These are phyloP conservation scores for Nothoprocta perdicaria DNA, from an alignment of 2,113 vertebrate genomes.

Conservation along the genomic window DNA sequence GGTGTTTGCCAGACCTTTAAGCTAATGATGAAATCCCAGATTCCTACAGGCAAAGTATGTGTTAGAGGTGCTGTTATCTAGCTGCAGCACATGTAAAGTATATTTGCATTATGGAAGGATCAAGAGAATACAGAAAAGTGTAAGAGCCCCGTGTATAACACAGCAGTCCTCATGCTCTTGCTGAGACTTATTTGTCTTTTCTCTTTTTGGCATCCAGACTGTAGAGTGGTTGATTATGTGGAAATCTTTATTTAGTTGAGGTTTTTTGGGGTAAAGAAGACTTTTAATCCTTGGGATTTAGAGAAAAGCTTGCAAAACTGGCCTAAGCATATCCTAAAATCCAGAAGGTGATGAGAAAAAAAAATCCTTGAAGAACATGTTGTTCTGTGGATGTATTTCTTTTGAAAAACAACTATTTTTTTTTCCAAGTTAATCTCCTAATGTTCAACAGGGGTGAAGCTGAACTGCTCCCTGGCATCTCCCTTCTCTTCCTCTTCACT, in stretches of 20 bases:
- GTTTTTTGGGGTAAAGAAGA: slow-evolving; percentile 12
- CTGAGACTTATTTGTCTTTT: slow-evolving; percentile 4
- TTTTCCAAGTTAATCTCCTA: background rate
- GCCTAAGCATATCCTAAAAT: background rate
- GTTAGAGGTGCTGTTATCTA: slow-evolving; percentile 55
- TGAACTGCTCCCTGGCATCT: background rate
- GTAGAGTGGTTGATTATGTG: slow-evolving; percentile 20
- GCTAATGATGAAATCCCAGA: slow-evolving; percentile 37
- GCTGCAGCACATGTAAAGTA: slow-evolving; percentile 40
- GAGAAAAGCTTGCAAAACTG: slow-evolving; percentile 33
- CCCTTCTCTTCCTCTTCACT: background rate
- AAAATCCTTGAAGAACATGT: background rate
- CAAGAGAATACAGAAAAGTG: background rate
- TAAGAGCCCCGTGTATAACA: background rate
- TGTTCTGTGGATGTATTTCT: background rate
- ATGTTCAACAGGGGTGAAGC: background rate
- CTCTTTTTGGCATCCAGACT: background rate
- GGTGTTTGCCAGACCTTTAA: slow-evolving; percentile 35
- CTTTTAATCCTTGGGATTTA: slow-evolving; percentile 21
- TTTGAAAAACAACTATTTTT: background rate
- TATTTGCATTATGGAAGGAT: slow-evolving; percentile 26
- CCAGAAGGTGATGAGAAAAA: background rate
- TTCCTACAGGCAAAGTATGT: background rate
- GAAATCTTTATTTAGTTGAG: background rate
- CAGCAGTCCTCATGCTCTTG: background rate